Percentiles rank a stretch among this genome's conserved stretches.
phyloP scores from a whole-genome alignment of 1,140 invertebrate species.

The Rhopalosiphum padi region DNA sequence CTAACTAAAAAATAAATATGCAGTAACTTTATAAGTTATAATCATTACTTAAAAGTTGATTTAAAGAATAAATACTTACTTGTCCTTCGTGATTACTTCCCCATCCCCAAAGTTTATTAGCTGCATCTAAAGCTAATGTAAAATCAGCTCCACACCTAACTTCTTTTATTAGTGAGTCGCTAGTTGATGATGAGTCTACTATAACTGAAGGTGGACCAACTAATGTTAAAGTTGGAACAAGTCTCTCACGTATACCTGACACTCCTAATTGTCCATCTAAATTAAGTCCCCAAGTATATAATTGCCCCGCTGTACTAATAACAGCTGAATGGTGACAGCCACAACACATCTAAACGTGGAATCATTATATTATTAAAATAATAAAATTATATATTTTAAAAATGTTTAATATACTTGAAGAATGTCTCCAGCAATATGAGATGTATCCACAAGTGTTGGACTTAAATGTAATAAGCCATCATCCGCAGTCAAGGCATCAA shows the following conservation, averaged over 20 bases:
- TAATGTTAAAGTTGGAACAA: conserved; percentile 64
- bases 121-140: conserved; percentile 71
- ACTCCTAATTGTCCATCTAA: conserved; percentile 77
- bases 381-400: not conserved
- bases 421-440: conserved; percentile 68
- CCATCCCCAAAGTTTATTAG: conserved; percentile 70
- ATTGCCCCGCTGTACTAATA: conserved; percentile 71
- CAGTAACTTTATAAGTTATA: conserved; percentile 24
- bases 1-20: conserved; percentile 61
- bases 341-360: conserved; percentile 67
- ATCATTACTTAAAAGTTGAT: not conserved
- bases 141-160: conserved; percentile 75
- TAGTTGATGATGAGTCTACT: conserved; percentile 52
- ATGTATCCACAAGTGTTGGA: conserved; percentile 69
- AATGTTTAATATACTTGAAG: conserved; percentile 64
- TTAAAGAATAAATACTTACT: conserved; percentile 62
- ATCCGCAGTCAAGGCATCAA: conserved; percentile 59
- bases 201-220: conserved; percentile 59
- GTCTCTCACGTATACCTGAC: conserved; percentile 66
- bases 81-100: conserved; percentile 72
- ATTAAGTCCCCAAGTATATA: conserved; percentile 77
- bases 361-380: not conserved
- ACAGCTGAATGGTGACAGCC: conserved; percentile 75
- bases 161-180: conserved; percentile 61
- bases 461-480: conserved; percentile 65